These are phyloP conservation scores for Aelia acuminata DNA, from an alignment of 2,888 invertebrate genomes.

Conservation along the genomic window DNA sequence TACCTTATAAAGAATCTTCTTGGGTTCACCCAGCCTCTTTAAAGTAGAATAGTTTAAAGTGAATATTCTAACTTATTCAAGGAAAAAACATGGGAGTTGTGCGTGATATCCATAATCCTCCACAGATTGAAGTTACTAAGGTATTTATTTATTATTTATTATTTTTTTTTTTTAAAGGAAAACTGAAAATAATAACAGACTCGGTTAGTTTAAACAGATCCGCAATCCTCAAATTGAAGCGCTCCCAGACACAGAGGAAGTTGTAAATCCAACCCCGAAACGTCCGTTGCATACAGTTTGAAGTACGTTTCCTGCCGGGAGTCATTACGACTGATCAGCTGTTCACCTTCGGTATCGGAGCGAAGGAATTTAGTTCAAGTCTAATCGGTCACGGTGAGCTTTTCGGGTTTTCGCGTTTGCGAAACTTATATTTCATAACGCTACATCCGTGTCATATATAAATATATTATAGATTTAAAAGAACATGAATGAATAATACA, in stretches of 20 bases:
- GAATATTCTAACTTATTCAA: too few species aligned
- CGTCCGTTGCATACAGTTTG: accelerated
- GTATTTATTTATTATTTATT: too few species aligned
- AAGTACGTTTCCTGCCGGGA: not conserved
- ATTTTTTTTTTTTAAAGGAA: too few species aligned
- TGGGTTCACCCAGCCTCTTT: too few species aligned
- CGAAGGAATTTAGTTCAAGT: not conserved
- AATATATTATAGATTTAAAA: not conserved
- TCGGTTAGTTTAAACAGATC: too few species aligned
- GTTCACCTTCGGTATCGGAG: not conserved
- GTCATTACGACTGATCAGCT: not conserved
- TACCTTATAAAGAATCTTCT: too few species aligned
- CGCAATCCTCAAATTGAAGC: not conserved
- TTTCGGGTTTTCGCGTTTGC: not conserved
- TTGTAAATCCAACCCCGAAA: not conserved
- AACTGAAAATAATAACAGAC: too few species aligned
- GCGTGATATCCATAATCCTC: too few species aligned
- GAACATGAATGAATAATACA: not conserved
- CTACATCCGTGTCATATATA: not conserved
- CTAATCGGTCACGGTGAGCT: not conserved
- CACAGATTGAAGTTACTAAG: too few species aligned
- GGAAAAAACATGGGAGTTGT: too few species aligned
- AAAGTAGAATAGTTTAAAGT: too few species aligned
- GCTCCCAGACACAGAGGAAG: not conserved
- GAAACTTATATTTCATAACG: not conserved